phyloP scores from a whole-genome alignment of 2,113 vertebrate genomes.

The Xiphophorus maculatus region DNA sequence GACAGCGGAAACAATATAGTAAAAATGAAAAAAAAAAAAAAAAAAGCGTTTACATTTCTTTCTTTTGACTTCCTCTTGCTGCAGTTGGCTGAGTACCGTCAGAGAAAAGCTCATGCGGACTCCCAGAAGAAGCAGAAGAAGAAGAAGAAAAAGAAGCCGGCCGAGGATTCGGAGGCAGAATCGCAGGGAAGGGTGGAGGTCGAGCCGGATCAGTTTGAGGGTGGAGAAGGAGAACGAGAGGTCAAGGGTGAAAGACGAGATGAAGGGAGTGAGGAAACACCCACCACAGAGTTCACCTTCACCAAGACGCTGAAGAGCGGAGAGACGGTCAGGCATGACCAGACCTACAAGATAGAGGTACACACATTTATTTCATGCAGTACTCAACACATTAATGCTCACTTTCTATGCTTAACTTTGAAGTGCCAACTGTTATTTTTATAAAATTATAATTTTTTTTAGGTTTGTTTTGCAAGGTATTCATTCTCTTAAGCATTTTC shows the following conservation, averaged over 20 bases:
- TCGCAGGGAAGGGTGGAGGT: slow-evolving; percentile 52
- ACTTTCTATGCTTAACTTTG: background rate
- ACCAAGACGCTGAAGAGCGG: slow-evolving; percentile 82
- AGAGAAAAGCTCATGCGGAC: slow-evolving; percentile 90
- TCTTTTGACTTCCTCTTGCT: slow-evolving; percentile 15
- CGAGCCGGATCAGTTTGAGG: slow-evolving; percentile 68
- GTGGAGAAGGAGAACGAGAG: slow-evolving; percentile 44
- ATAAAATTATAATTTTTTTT: background rate
- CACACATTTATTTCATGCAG: slow-evolving; percentile 19
- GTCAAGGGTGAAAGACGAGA: slow-evolving; percentile 52
- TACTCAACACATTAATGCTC: background rate
- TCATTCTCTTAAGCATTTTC: background rate
- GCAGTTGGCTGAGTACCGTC: slow-evolving; percentile 94
- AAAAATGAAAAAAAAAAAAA: background rate
- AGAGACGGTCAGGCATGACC: slow-evolving; percentile 83
- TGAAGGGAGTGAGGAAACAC: slow-evolving; percentile 65
- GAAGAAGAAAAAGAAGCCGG: slow-evolving; percentile 83
- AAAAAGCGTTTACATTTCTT: background rate
- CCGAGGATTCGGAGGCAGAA: slow-evolving; percentile 78
- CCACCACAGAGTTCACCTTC: slow-evolving; percentile 80
- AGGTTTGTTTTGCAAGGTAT: background rate
- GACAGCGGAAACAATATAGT: background rate
- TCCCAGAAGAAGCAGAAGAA: slow-evolving; percentile 92
- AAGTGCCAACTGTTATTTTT: background rate
- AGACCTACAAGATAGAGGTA: slow-evolving; percentile 89